Evolutionary conservation across 2,113 vertebrate species (phyloP).

Genomic region (Tychaedon coryphoeus): DNA sequence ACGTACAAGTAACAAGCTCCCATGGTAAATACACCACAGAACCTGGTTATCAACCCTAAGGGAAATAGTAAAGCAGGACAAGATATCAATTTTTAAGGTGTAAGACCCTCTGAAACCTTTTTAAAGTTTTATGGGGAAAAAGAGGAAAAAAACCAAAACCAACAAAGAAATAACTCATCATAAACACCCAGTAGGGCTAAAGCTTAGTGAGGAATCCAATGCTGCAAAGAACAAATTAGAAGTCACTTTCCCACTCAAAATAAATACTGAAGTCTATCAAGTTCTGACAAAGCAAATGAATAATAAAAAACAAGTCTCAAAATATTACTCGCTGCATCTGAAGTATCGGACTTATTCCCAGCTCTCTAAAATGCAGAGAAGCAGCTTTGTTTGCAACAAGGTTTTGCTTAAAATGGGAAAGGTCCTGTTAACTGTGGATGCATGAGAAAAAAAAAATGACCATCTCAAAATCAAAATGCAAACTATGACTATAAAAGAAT

Average conservation of each 20-base stretch:
- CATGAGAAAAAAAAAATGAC: background rate
- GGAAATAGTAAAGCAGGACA: conserved; percentile 55
- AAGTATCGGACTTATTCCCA: background rate
- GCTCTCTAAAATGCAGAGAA: background rate
- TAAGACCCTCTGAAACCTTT: background rate
- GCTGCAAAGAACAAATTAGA: background rate
- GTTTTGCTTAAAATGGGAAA: conserved; percentile 1
- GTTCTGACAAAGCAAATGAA: background rate
- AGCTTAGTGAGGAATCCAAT: background rate
- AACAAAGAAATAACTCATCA: background rate
- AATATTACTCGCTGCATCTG: background rate
- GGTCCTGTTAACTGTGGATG: background rate
- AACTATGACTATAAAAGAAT: background rate
- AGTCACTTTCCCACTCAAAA: background rate
- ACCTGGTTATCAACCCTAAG: conserved; percentile 61
- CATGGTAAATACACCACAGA: conserved; percentile 64
- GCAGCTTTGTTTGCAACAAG: background rate
- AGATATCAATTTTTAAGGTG: conserved; percentile 24
- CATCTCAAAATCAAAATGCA: background rate
- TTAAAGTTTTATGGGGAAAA: background rate
- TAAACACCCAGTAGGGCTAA: background rate
- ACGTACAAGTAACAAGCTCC: conserved; percentile 56
- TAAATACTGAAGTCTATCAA: background rate
- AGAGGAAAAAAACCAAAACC: background rate
- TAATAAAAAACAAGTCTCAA: background rate